These are phyloP conservation scores for Chelonia mydas DNA, from an alignment of 2,797 vertebrate species.

Conservation along the genomic window DNA sequence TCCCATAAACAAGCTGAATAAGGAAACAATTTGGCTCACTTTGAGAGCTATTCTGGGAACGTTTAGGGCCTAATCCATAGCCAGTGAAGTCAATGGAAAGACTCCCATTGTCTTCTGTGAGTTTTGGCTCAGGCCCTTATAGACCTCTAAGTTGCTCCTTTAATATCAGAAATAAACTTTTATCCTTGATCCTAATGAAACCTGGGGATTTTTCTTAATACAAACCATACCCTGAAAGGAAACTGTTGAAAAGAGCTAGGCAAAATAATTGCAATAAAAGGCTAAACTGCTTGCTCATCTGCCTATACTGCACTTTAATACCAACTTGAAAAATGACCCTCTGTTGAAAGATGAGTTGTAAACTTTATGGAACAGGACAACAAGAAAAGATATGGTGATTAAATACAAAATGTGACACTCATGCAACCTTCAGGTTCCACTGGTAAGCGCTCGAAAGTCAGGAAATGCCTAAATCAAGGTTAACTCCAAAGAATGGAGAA, in stretches of 20 bases:
- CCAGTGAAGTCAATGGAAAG: conserved; percentile 4
- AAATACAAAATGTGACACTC: neutral
- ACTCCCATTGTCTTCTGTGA: neutral
- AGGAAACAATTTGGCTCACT: conserved; percentile 16
- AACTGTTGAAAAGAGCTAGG: neutral
- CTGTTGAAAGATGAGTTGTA: neutral
- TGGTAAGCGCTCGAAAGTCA: neutral
- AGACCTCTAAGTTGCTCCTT: neutral
- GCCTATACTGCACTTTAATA: neutral
- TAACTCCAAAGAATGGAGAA: neutral
- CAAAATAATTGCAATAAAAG: neutral
- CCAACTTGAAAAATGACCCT: neutral
- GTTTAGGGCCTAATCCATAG: conserved; percentile 4
- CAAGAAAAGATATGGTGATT: neutral
- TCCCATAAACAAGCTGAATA: conserved; percentile 41
- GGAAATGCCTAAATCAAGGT: neutral
- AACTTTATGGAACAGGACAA: neutral
- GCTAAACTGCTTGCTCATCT: neutral
- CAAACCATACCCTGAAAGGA: conserved; percentile 10
- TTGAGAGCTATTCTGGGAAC: conserved; percentile 52
- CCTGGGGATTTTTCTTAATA: conserved; percentile 47
- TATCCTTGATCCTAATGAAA: neutral
- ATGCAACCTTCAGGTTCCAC: neutral
- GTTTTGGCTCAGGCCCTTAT: conserved; percentile 8
- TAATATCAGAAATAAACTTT: neutral